A percentile compares a stretch with the other conserved stretches of the same genome.
phyloP scores from a whole-genome alignment of 2,888 invertebrate genomes.

The Geophilus truncorum region DNA sequence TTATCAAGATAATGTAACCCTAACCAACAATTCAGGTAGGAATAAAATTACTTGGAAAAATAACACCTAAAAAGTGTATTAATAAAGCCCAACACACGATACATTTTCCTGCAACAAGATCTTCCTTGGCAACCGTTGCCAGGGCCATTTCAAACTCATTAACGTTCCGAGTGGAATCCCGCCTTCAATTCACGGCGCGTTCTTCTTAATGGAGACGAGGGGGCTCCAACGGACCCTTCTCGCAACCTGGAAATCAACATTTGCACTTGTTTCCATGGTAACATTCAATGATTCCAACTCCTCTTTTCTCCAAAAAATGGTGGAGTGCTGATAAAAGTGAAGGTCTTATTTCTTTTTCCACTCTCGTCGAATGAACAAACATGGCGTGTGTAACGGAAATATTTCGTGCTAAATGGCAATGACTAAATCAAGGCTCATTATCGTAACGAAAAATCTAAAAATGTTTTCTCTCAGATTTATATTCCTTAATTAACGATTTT shows the following conservation, averaged over 20 bases:
- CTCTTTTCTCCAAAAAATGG: background rate
- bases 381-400: constrained; percentile 7
- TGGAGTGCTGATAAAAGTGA: background rate
- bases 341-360: background rate
- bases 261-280: constrained; percentile 22
- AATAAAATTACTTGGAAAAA: background rate
- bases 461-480: background rate
- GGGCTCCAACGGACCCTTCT: constrained; percentile 13
- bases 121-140: constrained; percentile 11
- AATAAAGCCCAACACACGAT: background rate
- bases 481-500: background rate
- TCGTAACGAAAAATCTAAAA: background rate
- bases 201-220: constrained; percentile 22
- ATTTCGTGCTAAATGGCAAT: background rate
- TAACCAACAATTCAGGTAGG: background rate
- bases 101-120: background rate
- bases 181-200: constrained; percentile 27
- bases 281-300: background rate
- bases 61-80: background rate
- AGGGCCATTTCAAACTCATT: constrained; percentile 25
- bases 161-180: constrained; percentile 12
- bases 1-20: background rate
- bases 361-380: constrained; percentile 1
- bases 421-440: constrained; percentile 11
- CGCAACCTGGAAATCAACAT: constrained; percentile 7